Conservation (phyloP, 2,113 vertebrate genomes). For the Prolemur simus region DNA sequence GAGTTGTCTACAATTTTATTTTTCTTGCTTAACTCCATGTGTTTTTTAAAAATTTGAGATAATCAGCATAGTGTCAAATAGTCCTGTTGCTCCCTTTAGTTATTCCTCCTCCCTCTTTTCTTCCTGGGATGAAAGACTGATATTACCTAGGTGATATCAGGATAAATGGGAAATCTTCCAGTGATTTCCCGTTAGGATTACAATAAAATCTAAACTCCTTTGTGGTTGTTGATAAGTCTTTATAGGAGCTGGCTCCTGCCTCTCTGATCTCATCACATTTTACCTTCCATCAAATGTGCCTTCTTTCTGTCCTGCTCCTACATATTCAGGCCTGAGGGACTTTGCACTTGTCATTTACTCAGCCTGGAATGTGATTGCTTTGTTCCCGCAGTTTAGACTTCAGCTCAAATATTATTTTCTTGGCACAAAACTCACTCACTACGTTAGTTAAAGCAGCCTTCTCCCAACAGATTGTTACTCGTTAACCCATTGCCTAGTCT, state of each 20-base stretch:
- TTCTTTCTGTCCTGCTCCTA: neutral
- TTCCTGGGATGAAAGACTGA: neutral
- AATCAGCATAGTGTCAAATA: neutral
- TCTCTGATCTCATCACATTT: neutral
- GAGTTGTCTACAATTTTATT: neutral
- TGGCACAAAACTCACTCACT: neutral
- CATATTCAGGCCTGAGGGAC: neutral
- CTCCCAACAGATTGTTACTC: neutral
- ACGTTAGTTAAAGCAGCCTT: neutral
- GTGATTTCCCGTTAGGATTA: neutral
- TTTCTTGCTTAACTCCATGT: neutral
- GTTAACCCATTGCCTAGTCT: neutral
- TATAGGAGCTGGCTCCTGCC: neutral
- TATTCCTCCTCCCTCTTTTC: neutral
- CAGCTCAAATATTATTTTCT: neutral
- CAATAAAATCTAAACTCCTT: neutral
- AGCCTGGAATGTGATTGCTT: neutral
- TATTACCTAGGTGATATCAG: neutral
- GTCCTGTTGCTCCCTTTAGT: neutral
- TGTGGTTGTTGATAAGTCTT: neutral
- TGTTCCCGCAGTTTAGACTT: neutral
- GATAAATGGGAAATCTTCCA: constrained; percentile 2
- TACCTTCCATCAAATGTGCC: neutral
- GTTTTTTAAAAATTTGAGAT: neutral
- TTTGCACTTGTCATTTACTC: neutral